Percentiles rank a stretch among this genome's conserved stretches.
Evolutionary conservation across 2,888 invertebrate genomes (phyloP).

Genomic region (Eristalis arbustorum): DNA sequence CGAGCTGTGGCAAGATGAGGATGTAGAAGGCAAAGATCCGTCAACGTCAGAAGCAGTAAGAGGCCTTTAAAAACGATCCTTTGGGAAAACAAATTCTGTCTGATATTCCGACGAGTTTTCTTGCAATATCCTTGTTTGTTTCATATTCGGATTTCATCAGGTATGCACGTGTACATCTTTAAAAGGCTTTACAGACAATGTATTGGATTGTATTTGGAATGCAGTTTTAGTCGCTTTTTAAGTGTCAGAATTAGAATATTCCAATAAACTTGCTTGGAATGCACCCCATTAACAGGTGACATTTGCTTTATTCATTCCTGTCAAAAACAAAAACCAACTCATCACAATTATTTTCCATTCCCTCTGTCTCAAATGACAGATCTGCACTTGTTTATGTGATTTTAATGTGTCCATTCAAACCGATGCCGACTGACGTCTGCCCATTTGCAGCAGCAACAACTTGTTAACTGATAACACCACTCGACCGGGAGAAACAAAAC

Average conservation of each 20-base stretch:
- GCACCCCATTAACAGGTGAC: background rate
- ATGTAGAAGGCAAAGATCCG: too few relatives aligned
- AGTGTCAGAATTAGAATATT: background rate
- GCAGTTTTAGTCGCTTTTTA: too few relatives aligned
- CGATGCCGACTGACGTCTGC: background rate
- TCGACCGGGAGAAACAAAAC: conserved; percentile 4
- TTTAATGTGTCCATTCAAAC: background rate
- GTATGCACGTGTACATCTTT: too few relatives aligned
- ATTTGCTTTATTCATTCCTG: background rate
- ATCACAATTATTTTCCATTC: background rate
- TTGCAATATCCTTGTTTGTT: too few relatives aligned
- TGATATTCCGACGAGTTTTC: too few relatives aligned
- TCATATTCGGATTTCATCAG: too few relatives aligned
- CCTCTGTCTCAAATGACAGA: background rate
- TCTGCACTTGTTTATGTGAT: background rate
- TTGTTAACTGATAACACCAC: background rate
- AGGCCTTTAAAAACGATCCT: too few relatives aligned
- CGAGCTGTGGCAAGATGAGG: too few relatives aligned
- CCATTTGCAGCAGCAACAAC: background rate
- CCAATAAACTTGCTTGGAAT: background rate
- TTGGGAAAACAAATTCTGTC: too few relatives aligned
- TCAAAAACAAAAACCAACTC: background rate
- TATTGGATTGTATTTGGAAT: too few relatives aligned
- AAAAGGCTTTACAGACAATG: too few relatives aligned
- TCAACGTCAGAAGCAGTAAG: too few relatives aligned